Conservation (phyloP, 2,113 vertebrate genomes). For the Pseudorasbora parva region DNA sequence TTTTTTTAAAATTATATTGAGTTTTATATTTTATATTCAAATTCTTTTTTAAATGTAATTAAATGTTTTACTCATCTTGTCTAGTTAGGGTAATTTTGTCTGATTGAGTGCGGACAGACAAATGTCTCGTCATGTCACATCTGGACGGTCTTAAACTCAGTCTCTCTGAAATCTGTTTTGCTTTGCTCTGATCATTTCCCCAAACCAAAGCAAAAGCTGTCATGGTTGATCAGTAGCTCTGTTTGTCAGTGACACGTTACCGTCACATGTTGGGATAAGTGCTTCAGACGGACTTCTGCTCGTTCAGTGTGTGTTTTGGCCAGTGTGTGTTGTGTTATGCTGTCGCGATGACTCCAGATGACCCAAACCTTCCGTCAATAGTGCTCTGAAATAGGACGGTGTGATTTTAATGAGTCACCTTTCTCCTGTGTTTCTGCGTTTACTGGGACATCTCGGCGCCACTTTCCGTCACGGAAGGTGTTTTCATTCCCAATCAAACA, state of each 20-base stretch:
- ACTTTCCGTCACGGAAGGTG: slow-evolving; percentile 39
- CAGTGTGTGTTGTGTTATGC: background rate
- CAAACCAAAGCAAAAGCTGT: background rate
- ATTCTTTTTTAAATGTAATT: too few species aligned
- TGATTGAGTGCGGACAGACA: background rate
- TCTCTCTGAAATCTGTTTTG: background rate
- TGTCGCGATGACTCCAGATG: slow-evolving; percentile 30
- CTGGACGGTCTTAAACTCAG: background rate
- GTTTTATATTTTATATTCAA: too few species aligned
- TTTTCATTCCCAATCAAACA: slow-evolving; percentile 17
- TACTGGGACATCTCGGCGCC: slow-evolving; percentile 36
- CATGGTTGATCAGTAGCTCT: background rate
- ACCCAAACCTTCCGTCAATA: slow-evolving; percentile 50
- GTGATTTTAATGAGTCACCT: slow-evolving; percentile 54
- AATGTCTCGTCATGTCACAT: background rate
- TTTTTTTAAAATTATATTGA: too few species aligned
- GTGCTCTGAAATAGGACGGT: slow-evolving; percentile 32
- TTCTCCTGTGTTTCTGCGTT: slow-evolving; percentile 42
- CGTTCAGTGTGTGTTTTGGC: background rate
- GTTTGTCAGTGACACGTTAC: background rate
- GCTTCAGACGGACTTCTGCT: background rate
- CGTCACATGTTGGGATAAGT: slow-evolving; percentile 26
- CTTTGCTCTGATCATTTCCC: background rate
- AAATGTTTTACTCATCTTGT: background rate
- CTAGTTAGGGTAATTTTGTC: background rate